phyloP scores from a whole-genome alignment of 2,113 vertebrate genomes.

The Myiagra hebetior region DNA sequence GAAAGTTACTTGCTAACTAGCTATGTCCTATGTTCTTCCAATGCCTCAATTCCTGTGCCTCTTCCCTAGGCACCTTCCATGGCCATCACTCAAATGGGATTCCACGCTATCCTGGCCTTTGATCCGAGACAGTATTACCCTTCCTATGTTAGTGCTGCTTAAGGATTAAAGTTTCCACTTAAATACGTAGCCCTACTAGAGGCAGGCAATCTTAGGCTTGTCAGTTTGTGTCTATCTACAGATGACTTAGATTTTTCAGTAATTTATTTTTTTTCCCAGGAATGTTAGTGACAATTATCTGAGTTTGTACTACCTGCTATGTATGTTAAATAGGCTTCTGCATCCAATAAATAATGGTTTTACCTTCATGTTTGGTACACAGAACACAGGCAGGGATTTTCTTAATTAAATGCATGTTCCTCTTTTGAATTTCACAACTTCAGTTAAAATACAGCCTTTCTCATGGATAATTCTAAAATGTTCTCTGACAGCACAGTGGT shows the following conservation, averaged over 20 bases:
- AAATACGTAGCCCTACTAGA: neutral
- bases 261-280: neutral
- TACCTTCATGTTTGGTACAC: neutral
- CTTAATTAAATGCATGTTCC: neutral
- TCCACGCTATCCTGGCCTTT: neutral
- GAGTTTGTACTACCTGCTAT: neutral
- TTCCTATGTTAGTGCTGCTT: neutral
- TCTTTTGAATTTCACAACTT: neutral
- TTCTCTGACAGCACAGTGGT: neutral
- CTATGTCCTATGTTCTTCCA: neutral
- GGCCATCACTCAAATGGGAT: neutral
- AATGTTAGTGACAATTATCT: neutral
- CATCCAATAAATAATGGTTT: neutral
- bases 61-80: neutral
- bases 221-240: neutral
- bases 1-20: neutral
- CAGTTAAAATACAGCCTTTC: neutral
- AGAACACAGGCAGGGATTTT: neutral
- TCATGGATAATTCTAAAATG: neutral
- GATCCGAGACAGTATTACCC: neutral
- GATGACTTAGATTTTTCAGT: neutral
- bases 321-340: neutral
- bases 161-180: neutral
- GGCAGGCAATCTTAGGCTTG: neutral
- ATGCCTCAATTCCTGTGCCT: neutral